Evolutionary conservation across 1,140 invertebrate species (phyloP), one percentile per base, ranked within the genome.

Genomic region (Musca domestica): DNA sequence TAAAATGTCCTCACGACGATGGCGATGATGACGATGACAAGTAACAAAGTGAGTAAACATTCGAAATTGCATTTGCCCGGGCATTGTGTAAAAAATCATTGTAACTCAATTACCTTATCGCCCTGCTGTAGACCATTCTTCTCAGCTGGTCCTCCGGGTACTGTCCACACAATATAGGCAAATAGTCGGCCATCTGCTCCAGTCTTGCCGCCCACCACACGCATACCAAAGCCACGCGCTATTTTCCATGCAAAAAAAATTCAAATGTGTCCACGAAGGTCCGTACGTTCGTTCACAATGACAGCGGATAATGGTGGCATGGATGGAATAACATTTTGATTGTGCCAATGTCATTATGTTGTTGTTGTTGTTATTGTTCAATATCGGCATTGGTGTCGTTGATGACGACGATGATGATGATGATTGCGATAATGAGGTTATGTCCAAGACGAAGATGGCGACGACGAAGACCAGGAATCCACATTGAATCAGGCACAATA

Each of bases 211-310:
- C 94, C 95, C 4, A 96, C 93, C 3, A 98, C 92, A 69, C 94
- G 86, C 92, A 98, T 94, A 2, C 95, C 95, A 76, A 96, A 95
- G 67, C 94, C 94, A 74, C 92, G 88, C 66, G 91, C 94, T 95
- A 83, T 56, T 82, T 64, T 64, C 34, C 61, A 23, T 15, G n/a
- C 19, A 49, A 47, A 9, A 10, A 54, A 54, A 54, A 19, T 20
- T 54, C 9, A 12, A 54, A 54, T 14, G 7, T 54, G 51, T n/a
- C n/a, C n/a, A n/a, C n/a, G n/a, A n/a, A n/a, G n/a, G n/a, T n/a
- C n/a, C n/a, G n/a, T n/a, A n/a, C n/a, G n/a, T n/a, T n/a, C n/a
- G n/a, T n/a, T n/a, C 48, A 52, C 51, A 23, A 52, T 17, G 51
- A n/a, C 51, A 5, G 14, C 51, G 51, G 51, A 20, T 41, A 41